Percentiles rank a stretch among this genome's conserved stretches.
These are phyloP conservation scores for Eulimnadia texana DNA, from an alignment of 1,140 invertebrate genomes.

Conservation along the genomic window DNA sequence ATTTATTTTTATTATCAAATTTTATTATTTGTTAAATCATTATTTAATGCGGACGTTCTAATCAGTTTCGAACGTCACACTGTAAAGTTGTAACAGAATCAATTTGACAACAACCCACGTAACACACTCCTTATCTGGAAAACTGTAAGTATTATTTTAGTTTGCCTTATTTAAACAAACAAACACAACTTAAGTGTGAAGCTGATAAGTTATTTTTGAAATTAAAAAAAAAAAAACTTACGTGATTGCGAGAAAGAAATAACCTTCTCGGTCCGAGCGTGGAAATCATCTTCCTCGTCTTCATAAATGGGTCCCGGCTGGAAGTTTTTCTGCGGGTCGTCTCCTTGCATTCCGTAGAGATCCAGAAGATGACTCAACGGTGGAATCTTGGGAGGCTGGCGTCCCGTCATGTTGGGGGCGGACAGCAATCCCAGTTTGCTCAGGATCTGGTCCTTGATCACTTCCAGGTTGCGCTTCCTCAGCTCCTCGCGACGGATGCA, in stretches of 20 bases:
- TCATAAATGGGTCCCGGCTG: constrained; percentile 25
- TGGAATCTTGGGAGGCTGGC: constrained; percentile 37
- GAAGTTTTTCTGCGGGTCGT: constrained; percentile 25
- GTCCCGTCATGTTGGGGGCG: constrained; percentile 49
- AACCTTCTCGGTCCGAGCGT: constrained; percentile 38
- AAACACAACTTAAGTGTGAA: too few species aligned
- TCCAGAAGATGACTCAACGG: constrained; percentile 28
- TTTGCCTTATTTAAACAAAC: too few species aligned
- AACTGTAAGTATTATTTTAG: too few species aligned
- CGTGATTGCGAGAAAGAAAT: constrained; percentile 39
- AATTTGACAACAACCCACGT: too few species aligned
- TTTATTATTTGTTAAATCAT: too few species aligned
- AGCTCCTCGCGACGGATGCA: constrained; percentile 37
- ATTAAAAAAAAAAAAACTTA: constrained; percentile 28
- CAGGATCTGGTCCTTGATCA: constrained; percentile 49
- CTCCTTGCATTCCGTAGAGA: constrained; percentile 22
- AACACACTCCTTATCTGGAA: too few species aligned
- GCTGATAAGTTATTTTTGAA: too few species aligned
- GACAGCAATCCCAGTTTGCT: constrained; percentile 46
- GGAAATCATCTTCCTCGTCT: constrained; percentile 39
- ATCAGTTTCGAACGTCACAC: too few species aligned
- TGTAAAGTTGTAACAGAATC: too few species aligned
- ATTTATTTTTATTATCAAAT: too few species aligned
- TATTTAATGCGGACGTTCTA: too few species aligned
- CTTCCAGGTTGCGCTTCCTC: constrained; percentile 40